Base-by-base conservation (phyloP, 2,888 invertebrate genomes). In the Barypeithes pellucidus region DNA sequence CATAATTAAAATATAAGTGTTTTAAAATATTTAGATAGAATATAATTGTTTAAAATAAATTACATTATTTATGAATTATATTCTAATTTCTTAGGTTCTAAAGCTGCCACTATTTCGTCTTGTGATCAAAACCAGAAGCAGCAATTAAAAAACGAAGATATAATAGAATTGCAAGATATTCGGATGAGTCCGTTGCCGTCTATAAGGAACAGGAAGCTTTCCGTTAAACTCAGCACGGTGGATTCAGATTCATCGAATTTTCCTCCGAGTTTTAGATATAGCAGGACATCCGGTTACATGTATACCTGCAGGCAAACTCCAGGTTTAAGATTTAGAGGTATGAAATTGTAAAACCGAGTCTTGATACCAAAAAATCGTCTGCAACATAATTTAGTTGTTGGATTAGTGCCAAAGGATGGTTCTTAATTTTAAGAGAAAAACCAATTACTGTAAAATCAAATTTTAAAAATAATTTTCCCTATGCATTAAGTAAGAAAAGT, bases 111-210 rank as follows among this genome's bases (percentile, higher is more conserved):
- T 18, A 47, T 59, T n/a, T 66, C 69, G 11, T 72, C 72, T 41
- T 72, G 72, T 36, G 73, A 73, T 33, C 69, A 75, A 36, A 66
- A 69, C 36, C 75, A 73, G 22, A 69, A 75, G 22, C 68, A 80
- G 68, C 68, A 79, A 43, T 73, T 80, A n/a, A 79, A 80, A 69
- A 83, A 81, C 67, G 92, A 93, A 80, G 95, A 96, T 84, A 96
- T 97, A 80, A 96, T 96, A 82, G 96, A 97, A 82, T 89, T 97
- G 66, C 94, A 96, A 83, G 97, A 97, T 83, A 89, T 95, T 45
- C 89, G 93, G 79, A 90, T 95, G 90, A 95, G 95, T 80, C 95
- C 95, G 18, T 91, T 95, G 86, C 94, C 93, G 80, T 95, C 91
- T 79, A 92, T 92, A 83, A 89, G 92, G 78, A 92, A 86, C 88